These are phyloP conservation scores for Otis tarda DNA, from an alignment of 2,113 vertebrate species.

Conservation along the genomic window DNA sequence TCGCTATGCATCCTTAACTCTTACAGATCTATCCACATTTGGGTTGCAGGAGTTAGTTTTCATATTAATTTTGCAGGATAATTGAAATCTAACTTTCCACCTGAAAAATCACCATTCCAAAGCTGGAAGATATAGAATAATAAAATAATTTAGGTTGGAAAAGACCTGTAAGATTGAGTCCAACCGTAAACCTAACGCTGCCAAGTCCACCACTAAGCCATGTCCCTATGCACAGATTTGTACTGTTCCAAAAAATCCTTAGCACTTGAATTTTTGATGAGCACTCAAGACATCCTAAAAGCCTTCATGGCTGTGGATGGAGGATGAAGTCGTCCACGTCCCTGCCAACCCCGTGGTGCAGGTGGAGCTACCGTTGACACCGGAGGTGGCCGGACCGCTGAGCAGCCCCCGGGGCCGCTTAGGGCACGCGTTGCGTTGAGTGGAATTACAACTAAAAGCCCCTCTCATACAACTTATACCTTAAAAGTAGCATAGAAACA, in stretches of 20 bases:
- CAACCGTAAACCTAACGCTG: no score
- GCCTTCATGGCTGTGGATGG: neutral
- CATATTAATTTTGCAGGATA: neutral
- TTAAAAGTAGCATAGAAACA: neutral
- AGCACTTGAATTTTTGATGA: neutral
- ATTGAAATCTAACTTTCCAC: neutral
- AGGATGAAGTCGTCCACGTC: neutral
- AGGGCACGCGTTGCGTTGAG: fast-evolving
- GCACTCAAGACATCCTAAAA: neutral
- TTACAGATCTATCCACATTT: neutral
- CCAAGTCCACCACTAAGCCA: no score
- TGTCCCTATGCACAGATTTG: neutral
- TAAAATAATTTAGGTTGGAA: no score
- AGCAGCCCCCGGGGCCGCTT: neutral
- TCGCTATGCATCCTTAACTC: neutral
- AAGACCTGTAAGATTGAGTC: no score
- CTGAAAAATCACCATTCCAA: neutral
- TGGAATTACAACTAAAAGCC: neutral
- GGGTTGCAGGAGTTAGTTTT: neutral
- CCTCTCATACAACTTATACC: neutral
- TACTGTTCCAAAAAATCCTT: neutral
- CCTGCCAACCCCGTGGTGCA: neutral
- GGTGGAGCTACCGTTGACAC: neutral
- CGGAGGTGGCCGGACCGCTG: fast-evolving
- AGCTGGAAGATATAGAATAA: neutral